Conservation (phyloP, 2,888 invertebrate genomes). For the Imbricaverruca yamaguchii region DNA sequence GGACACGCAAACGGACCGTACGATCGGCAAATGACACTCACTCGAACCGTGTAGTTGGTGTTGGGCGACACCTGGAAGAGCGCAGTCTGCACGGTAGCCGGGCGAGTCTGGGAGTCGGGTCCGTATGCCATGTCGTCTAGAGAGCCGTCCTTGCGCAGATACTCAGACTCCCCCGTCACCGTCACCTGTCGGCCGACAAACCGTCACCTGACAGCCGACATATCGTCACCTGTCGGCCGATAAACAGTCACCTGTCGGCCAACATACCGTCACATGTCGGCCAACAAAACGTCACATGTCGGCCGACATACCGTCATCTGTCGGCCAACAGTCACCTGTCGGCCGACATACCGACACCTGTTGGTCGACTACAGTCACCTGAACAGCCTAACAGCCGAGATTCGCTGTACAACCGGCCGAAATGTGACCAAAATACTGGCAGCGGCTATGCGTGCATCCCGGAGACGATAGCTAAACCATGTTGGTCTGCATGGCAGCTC, state of each 20-base stretch:
- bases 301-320: not conserved
- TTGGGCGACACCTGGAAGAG: slow-evolving; percentile 57
- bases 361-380: no score
- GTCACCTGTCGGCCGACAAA: not conserved
- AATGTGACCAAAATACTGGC: not conserved
- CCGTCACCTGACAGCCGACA: no score
- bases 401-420: no score
- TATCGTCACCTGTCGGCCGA: no score
- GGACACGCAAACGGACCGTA: no score
- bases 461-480: no score
- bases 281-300: no score
- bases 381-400: no score
- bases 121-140: not conserved
- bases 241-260: not conserved
- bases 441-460: not conserved
- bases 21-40: slow-evolving; percentile 29
- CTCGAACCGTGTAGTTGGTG: slow-evolving; percentile 67
- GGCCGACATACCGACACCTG: no score
- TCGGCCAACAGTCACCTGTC: not conserved
- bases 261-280: no score
- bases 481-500: no score
- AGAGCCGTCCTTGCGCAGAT: not conserved
- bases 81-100: not conserved
- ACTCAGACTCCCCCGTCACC: slow-evolving; percentile 5
- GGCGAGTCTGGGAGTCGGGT: not conserved